Evolutionary conservation across 2,113 vertebrate genomes (phyloP).

Genomic region (Ploceus nigricollis): DNA sequence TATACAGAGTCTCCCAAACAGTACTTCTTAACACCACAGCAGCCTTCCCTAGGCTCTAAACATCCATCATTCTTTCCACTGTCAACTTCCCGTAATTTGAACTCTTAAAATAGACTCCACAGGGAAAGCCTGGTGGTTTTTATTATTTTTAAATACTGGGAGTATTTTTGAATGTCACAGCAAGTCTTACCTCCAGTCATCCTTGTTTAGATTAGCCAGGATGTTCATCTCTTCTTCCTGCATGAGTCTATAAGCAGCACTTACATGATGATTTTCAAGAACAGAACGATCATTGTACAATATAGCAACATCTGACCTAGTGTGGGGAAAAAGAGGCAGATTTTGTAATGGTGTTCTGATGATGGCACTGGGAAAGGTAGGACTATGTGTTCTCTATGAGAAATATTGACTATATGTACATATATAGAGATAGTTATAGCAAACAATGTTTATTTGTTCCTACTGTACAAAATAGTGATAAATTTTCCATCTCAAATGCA

Average conservation of each 20-base stretch:
- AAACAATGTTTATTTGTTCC: not conserved
- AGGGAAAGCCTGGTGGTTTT: not conserved
- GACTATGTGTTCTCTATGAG: not conserved
- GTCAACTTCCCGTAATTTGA: not conserved
- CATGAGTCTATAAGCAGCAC: constrained; percentile 96
- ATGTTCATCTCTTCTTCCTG: constrained; percentile 99
- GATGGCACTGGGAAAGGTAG: not conserved
- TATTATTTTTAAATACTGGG: not conserved
- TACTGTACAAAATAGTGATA: not conserved
- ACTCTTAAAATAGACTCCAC: not conserved
- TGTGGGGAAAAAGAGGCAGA: constrained; percentile 4
- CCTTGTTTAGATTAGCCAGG: constrained; percentile 90
- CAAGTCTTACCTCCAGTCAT: constrained; percentile 91
- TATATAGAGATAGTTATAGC: not conserved
- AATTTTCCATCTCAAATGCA: not conserved
- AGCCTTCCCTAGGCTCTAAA: not conserved
- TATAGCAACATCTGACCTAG: constrained; percentile 94
- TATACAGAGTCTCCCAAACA: not conserved
- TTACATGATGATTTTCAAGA: constrained; percentile 97
- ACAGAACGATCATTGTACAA: constrained; percentile 97
- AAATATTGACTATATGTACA: not conserved
- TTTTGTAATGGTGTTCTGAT: not conserved
- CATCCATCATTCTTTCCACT: not conserved
- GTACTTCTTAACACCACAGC: not conserved
- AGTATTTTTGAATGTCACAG: not conserved